Percentiles rank a stretch among this genome's conserved stretches.
Evolutionary conservation across 2,113 vertebrate species (phyloP).

Genomic region (Bos indicus): DNA sequence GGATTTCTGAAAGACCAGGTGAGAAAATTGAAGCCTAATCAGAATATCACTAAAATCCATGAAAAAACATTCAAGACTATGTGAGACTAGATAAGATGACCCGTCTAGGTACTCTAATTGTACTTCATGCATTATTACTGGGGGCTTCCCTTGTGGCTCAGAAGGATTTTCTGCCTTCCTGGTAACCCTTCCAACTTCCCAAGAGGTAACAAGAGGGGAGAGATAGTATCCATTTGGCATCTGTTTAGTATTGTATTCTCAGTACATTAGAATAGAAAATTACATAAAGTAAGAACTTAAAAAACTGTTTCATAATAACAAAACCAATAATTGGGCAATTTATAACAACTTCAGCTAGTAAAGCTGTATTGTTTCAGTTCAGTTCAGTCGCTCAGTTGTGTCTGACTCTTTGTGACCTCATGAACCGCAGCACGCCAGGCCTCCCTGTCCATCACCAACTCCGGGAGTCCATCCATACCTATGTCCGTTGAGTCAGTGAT

Average conservation of each 20-base stretch:
- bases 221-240: not conserved
- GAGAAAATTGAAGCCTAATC: not conserved
- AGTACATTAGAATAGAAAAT: not conserved
- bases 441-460: not conserved
- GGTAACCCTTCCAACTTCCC: not conserved
- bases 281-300: not conserved
- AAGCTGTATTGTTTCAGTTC: not conserved
- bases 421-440: not conserved
- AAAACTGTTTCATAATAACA: not conserved
- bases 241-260: not conserved
- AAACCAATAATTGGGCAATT: not conserved
- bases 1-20: not conserved
- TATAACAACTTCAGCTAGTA: not conserved
- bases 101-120: not conserved
- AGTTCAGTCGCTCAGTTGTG: accelerated
- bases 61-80: not conserved
- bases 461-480: not conserved
- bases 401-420: not conserved
- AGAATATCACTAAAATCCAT: not conserved
- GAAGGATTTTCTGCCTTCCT: not conserved
- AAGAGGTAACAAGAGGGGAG: not conserved
- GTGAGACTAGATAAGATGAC: not conserved
- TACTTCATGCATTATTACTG: not conserved
- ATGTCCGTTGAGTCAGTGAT: not conserved
- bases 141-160: not conserved